Conservation (phyloP, 1,140 invertebrate species). For the Anoplophora glabripennis region DNA sequence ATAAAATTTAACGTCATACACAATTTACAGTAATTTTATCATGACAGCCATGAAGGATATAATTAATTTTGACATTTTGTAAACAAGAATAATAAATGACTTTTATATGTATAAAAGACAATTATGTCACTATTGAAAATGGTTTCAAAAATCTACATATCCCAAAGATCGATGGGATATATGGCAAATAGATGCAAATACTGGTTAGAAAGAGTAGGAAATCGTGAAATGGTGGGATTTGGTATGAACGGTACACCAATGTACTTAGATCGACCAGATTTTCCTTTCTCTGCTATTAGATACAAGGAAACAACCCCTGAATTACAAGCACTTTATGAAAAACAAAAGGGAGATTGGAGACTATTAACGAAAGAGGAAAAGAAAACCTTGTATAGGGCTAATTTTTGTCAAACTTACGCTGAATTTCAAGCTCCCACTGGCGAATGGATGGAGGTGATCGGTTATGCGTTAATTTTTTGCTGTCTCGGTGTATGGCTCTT, state of each 20-base stretch:
- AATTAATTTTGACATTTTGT: too few relatives aligned
- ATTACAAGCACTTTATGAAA: constrained; percentile 31
- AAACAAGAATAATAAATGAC: too few relatives aligned
- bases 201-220: constrained; percentile 27
- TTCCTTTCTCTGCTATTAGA: constrained; percentile 31
- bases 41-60: too few relatives aligned
- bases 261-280: constrained; percentile 19
- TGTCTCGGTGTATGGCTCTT: constrained; percentile 28
- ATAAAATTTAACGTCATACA: too few relatives aligned
- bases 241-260: constrained; percentile 27
- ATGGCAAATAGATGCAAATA: constrained; percentile 16
- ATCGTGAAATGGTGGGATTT: constrained; percentile 30
- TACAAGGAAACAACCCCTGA: constrained; percentile 31
- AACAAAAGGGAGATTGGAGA: constrained; percentile 37
- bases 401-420: constrained; percentile 34
- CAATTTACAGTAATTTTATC: too few relatives aligned
- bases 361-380: constrained; percentile 33
- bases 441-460: constrained; percentile 25
- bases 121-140: constrained; percentile 7
- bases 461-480: constrained; percentile 18
- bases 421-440: constrained; percentile 25
- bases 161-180: constrained; percentile 18
- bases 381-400: constrained; percentile 30
- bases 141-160: background rate
- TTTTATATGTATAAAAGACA: too few relatives aligned